Percentiles rank a stretch among this genome's conserved stretches.
Conservation (phyloP, 2,888 invertebrate genomes). For the Pollenia angustigena region DNA sequence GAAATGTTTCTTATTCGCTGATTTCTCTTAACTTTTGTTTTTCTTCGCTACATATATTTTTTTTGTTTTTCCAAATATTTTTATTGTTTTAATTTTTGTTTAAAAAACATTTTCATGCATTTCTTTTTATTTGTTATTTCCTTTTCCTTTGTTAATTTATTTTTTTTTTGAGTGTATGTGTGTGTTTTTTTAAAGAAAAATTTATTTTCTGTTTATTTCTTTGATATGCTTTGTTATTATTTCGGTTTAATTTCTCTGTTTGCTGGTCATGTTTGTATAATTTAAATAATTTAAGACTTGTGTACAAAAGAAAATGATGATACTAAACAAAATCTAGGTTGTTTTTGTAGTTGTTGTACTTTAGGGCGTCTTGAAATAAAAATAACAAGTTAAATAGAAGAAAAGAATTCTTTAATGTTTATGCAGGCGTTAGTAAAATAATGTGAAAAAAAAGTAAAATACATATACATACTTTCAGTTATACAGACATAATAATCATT, state of each 20-base stretch:
- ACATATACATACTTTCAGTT: not conserved
- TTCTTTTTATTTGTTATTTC: too few species aligned
- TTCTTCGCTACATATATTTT: too few species aligned
- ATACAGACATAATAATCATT: not conserved
- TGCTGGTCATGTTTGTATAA: constrained; percentile 35
- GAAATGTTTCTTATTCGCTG: too few species aligned
- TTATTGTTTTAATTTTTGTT: too few species aligned
- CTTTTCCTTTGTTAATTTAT: too few species aligned
- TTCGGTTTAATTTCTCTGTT: not conserved
- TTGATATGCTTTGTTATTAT: not conserved
- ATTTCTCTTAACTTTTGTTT: too few species aligned
- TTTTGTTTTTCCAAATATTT: too few species aligned
- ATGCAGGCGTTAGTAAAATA: constrained; percentile 49
- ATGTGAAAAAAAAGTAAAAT: constrained; percentile 5
- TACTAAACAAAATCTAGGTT: not conserved
- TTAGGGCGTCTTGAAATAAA: constrained; percentile 13
- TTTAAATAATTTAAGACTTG: constrained; percentile 48
- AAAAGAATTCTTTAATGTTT: constrained; percentile 27
- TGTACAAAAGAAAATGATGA: not conserved
- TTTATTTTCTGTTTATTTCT: not conserved
- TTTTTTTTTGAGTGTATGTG: too few species aligned
- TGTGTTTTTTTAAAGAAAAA: too few species aligned
- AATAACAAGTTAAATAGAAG: constrained; percentile 25
- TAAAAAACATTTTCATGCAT: too few species aligned
- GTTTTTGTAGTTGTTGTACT: constrained; percentile 6